These are phyloP conservation scores for Sorex fumeus DNA, from an alignment of 2,113 vertebrate genomes.

Conservation along the genomic window DNA sequence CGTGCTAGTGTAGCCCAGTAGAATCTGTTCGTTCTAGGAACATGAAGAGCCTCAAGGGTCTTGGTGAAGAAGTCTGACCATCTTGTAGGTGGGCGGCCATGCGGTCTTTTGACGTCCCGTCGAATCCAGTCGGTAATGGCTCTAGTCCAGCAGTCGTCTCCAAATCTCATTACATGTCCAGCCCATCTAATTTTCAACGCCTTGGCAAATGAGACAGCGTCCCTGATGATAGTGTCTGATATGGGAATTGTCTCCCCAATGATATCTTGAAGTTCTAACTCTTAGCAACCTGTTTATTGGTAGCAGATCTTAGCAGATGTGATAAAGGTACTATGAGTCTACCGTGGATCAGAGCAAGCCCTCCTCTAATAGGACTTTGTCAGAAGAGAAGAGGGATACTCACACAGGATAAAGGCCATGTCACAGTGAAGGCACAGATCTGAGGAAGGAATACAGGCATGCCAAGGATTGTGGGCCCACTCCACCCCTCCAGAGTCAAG, in stretches of 20 bases:
- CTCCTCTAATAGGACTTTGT: neutral
- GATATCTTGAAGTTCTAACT: neutral
- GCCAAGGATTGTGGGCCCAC: neutral
- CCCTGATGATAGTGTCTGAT: neutral
- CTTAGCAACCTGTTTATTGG: neutral
- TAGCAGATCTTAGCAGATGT: conserved; percentile 3
- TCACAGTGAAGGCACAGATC: neutral
- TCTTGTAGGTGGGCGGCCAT: no score
- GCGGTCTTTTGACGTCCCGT: no score
- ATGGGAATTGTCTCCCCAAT: neutral
- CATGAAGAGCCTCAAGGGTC: no score
- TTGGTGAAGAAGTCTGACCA: no score
- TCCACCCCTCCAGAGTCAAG: neutral
- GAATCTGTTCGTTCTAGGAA: no score
- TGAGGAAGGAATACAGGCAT: neutral
- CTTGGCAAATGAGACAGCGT: no score
- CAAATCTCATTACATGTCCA: no score
- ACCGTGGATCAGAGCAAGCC: neutral
- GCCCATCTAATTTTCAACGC: no score
- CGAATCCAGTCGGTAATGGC: no score
- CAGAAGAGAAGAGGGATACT: neutral
- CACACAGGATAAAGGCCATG: neutral
- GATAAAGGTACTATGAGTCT: neutral
- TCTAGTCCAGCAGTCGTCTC: no score
- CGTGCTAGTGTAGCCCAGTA: no score